A percentile compares a stretch with the other conserved stretches of the same genome.
Conservation (phyloP, 2,888 invertebrate species). For the Pandemis corylana region DNA sequence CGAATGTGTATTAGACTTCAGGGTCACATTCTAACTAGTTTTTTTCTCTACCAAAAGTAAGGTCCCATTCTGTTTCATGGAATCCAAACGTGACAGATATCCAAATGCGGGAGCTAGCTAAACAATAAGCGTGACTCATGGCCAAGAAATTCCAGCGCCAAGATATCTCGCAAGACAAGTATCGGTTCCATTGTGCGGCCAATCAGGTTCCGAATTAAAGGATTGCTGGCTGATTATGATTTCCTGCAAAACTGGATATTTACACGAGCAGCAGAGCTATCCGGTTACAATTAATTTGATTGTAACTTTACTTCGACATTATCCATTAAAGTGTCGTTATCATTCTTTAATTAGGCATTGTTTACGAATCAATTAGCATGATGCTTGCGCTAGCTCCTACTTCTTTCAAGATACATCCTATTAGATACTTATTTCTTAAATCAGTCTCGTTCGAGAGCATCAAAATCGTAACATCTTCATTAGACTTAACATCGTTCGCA, state of each 20-base stretch:
- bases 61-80: slow-evolving; percentile 7
- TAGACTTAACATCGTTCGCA: not conserved
- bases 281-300: not conserved
- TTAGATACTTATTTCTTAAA: not conserved
- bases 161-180: slow-evolving; percentile 36
- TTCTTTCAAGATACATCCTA: not conserved
- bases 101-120: slow-evolving; percentile 35
- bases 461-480: not conserved
- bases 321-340: not conserved
- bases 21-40: too few relatives aligned
- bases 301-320: not conserved
- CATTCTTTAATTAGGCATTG: too few relatives aligned
- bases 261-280: not conserved
- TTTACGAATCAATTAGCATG: too few relatives aligned
- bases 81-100: slow-evolving; percentile 33
- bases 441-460: not conserved
- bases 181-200: slow-evolving; percentile 26
- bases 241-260: slow-evolving; percentile 22
- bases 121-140: slow-evolving; percentile 38
- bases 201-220: slow-evolving; percentile 37
- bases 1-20: too few relatives aligned
- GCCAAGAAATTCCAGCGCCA: slow-evolving; percentile 16
- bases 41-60: not conserved
- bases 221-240: slow-evolving; percentile 24
- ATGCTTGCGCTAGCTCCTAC: too few relatives aligned